Evolutionary conservation across 2,888 invertebrate species (phyloP).

Genomic region (Nemotelus pantherinus): DNA sequence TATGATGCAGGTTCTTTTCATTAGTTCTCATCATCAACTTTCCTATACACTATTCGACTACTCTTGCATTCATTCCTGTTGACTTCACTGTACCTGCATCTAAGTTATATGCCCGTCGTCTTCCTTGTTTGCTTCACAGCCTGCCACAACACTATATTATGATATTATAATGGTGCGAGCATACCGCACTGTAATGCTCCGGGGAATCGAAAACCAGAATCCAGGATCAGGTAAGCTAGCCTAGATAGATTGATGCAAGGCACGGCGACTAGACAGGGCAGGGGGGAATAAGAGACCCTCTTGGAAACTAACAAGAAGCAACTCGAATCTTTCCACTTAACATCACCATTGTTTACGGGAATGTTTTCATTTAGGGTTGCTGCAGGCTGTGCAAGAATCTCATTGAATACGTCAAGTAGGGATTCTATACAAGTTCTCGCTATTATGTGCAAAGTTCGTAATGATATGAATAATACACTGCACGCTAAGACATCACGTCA

Average conservation of each 20-base stretch:
- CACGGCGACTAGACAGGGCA: too few species aligned
- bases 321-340: conserved; percentile 46
- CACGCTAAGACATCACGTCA: conserved; percentile 23
- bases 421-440: conserved; percentile 33
- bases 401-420: conserved; percentile 41
- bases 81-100: conserved; percentile 11
- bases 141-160: background rate
- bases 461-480: conserved; percentile 36
- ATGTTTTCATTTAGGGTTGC: conserved; percentile 48
- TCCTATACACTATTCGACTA: conserved; percentile 30
- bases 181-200: background rate
- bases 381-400: conserved; percentile 43
- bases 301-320: conserved; percentile 43
- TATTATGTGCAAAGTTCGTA: conserved; percentile 39
- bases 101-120: background rate
- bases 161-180: conserved; percentile 29
- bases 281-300: conserved; percentile 19
- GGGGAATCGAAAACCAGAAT: background rate
- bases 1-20: conserved; percentile 20
- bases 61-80: conserved; percentile 16
- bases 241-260: too few species aligned
- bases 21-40: conserved; percentile 9
- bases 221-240: background rate
- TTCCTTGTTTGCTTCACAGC: background rate
- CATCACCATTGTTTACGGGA: conserved; percentile 43